phyloP scores from a whole-genome alignment of 2,797 vertebrate genomes.

The Odontamblyopus lacepedii region DNA sequence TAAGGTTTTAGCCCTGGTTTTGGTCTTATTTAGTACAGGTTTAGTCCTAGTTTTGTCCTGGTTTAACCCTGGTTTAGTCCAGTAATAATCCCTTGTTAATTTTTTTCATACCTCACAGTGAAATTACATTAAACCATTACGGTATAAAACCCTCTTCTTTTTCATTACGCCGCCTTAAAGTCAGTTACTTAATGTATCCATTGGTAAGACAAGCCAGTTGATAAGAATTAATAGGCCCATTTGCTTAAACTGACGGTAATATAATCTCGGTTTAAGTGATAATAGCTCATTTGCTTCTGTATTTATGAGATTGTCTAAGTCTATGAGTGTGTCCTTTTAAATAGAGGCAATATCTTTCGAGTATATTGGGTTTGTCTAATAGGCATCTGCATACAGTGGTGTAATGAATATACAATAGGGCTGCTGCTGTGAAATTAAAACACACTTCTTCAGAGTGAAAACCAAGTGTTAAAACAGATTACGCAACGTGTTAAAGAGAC shows the following conservation, averaged over 20 bases:
- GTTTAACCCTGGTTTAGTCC: not conserved
- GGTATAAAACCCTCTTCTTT: slow-evolving; percentile 1
- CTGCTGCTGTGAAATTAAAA: slow-evolving; percentile 6
- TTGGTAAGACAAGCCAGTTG: not conserved
- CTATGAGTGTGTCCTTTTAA: slow-evolving; percentile 7
- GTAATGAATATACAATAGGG: slow-evolving; percentile 2
- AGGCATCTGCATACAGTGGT: not conserved
- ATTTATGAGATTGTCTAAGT: slow-evolving; percentile 8
- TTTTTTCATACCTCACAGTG: not conserved
- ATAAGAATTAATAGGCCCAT: not conserved
- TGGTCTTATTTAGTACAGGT: not conserved
- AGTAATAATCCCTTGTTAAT: slow-evolving; percentile 1
- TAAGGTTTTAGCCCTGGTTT: not conserved
- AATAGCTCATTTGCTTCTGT: slow-evolving; percentile 6
- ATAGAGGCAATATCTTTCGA: slow-evolving; percentile 1
- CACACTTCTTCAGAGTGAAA: not conserved
- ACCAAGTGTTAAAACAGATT: not conserved
- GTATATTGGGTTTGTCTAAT: slow-evolving; percentile 2
- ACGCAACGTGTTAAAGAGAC: not conserved
- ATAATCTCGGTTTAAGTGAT: not conserved
- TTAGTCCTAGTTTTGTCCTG: not conserved
- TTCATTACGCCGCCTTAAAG: not conserved
- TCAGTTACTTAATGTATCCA: not conserved
- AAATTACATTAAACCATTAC: not conserved
- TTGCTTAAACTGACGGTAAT: not conserved